Evolutionary conservation across 2,888 invertebrate genomes (phyloP).

Genomic region (Erebia palarica): DNA sequence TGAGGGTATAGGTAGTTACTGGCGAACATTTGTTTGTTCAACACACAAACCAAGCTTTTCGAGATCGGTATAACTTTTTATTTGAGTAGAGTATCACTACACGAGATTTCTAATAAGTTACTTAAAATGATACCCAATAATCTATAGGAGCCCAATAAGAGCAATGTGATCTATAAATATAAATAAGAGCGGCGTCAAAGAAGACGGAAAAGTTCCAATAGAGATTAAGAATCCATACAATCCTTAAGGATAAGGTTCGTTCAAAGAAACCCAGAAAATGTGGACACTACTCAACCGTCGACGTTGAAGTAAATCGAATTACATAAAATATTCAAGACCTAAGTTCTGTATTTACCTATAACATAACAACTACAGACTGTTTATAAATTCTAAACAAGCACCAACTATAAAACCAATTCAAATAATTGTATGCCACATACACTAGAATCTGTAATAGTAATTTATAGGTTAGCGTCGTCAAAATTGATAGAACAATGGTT

Average conservation of each 20-base stretch:
- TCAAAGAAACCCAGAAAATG: neutral
- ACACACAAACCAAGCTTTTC: neutral
- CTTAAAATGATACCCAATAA: too few relatives aligned
- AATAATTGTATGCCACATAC: constrained; percentile 27
- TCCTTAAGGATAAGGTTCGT: constrained; percentile 11
- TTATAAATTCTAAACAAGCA: constrained; percentile 31
- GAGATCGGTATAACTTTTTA: neutral
- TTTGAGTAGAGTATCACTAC: too few relatives aligned
- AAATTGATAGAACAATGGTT: constrained; percentile 29
- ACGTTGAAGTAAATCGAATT: neutral
- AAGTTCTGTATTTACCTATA: constrained; percentile 25
- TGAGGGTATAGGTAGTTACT: neutral
- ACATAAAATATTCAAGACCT: constrained; percentile 23
- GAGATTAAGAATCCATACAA: constrained; percentile 18
- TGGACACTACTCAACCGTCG: neutral
- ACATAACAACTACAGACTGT: constrained; percentile 11
- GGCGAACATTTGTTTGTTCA: neutral
- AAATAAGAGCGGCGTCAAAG: neutral
- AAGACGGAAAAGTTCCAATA: neutral
- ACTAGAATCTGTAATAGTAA: constrained; percentile 29
- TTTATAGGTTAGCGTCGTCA: constrained; percentile 22
- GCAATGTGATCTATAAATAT: neutral
- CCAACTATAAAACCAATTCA: constrained; percentile 29
- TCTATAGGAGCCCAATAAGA: too few relatives aligned
- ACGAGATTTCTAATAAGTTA: too few relatives aligned